Percentiles rank a stretch among this genome's conserved stretches.
These are phyloP conservation scores for Orthosia incerta DNA, from an alignment of 2,888 invertebrate species.

Conservation along the genomic window DNA sequence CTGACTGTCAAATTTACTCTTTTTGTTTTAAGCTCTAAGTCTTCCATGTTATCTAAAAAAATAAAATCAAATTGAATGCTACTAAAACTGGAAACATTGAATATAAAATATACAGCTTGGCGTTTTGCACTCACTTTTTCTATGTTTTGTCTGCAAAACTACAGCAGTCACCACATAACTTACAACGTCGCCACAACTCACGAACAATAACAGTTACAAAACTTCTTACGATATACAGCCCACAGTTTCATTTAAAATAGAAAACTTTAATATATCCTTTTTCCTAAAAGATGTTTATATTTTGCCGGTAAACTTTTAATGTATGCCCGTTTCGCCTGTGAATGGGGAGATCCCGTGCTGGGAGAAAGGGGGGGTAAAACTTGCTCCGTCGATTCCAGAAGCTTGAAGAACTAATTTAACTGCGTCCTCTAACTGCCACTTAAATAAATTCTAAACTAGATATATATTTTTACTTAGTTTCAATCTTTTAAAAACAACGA, in stretches of 20 bases:
- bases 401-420: slow-evolving; percentile 90
- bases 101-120: not conserved
- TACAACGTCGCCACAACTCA: slow-evolving; percentile 54
- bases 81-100: not conserved
- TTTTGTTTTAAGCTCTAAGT: too few relatives aligned
- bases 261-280: slow-evolving; percentile 65
- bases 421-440: slow-evolving; percentile 87
- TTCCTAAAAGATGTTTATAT: slow-evolving; percentile 80
- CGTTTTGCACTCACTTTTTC: not conserved
- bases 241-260: slow-evolving; percentile 64
- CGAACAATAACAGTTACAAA: slow-evolving; percentile 60
- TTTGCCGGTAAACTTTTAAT: slow-evolving; percentile 88
- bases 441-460: slow-evolving; percentile 85
- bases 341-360: slow-evolving; percentile 69
- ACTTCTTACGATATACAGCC: slow-evolving; percentile 61
- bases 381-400: slow-evolving; percentile 87
- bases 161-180: slow-evolving; percentile 50
- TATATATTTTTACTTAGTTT: slow-evolving; percentile 68
- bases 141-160: slow-evolving; percentile 3
- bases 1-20: too few relatives aligned
- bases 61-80: too few relatives aligned
- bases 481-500: slow-evolving; percentile 58
- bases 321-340: slow-evolving; percentile 85
- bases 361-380: slow-evolving; percentile 74
- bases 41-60: too few relatives aligned